Evolutionary conservation across 1,140 invertebrate genomes (phyloP), one percentile per base, ranked within the genome.

Genomic region (Drosophila repletoides): DNA sequence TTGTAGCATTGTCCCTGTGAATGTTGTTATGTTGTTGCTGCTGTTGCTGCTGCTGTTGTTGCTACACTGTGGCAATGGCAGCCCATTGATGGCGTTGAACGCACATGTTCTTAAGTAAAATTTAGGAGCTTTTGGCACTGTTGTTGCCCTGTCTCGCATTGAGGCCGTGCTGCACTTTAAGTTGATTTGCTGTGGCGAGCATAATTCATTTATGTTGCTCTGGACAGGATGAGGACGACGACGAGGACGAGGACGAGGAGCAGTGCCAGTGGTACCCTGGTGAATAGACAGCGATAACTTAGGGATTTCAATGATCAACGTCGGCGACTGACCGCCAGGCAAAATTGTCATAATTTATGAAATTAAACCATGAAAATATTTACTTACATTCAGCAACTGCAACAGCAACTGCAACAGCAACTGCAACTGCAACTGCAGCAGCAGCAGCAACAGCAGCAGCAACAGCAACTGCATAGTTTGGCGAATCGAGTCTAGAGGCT

Each of bases 291-390:
- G 72, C 76, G 75, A 89, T 89, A 89, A 89, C 88, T 89, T 89
- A 79, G 43, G 83, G 87, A 89, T 89, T 89, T 84, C 88, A 89
- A 89, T 88, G 76, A 79, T 79, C 70, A 61, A 71, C 68, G 76
- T 84, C 79, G 76, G 69, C 70, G 58, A 38, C n/a, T n/a, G n/a
- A n/a, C 40, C 34, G 53, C 31, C 45, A 12, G 38, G 51, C 38
- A 19, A 55, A 71, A 80, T 60, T 66, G 73, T 71, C 75, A 75
- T 84, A 86, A 80, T 86, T 86, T 86, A 86, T 86, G 80, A 86
- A 86, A 86, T 86, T 86, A 86, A 86, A 86, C 75, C 80, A 86
- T 86, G 80, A 86, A 86, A 86, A 86, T 86, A 86, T 86, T 86
- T 84, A 86, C 79, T 43, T n/a, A n/a, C n/a, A n/a, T n/a, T n/a